phyloP scores from a whole-genome alignment of 2,797 vertebrate genomes.

The Poecilia picta region DNA sequence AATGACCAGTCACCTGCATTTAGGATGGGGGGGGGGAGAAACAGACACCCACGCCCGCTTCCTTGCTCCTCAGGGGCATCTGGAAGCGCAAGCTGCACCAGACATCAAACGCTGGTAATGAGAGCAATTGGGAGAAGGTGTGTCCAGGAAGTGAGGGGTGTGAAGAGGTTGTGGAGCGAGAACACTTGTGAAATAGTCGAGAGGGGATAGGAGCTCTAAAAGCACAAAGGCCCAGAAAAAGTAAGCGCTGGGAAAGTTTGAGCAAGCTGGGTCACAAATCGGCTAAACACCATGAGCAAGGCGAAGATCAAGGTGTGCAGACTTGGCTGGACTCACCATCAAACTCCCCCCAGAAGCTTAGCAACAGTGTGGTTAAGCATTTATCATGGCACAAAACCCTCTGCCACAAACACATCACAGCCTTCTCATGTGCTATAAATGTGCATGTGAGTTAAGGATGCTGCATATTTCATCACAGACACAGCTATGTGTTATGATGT shows the following conservation, averaged over 20 bases:
- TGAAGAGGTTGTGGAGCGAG: constrained; percentile 72
- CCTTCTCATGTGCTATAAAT: background rate
- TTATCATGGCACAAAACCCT: constrained; percentile 34
- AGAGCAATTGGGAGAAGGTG: constrained; percentile 83
- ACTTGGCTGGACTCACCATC: constrained; percentile 57
- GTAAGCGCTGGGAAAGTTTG: constrained; percentile 51
- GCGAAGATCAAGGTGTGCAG: constrained; percentile 60
- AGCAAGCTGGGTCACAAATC: constrained; percentile 31
- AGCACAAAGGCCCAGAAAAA: constrained; percentile 42
- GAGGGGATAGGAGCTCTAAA: constrained; percentile 42
- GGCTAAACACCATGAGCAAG: constrained; percentile 63
- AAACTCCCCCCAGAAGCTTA: constrained; percentile 14
- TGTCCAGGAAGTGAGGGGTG: constrained; percentile 81
- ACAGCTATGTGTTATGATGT: constrained; percentile 11
- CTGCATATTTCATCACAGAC: background rate
- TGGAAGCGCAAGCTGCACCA: constrained; percentile 76
- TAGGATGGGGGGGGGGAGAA: constrained; percentile 51
- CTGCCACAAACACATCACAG: constrained; percentile 15
- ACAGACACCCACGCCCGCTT: constrained; percentile 73
- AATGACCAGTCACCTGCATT: constrained; percentile 79
- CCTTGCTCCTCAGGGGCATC: constrained; percentile 78
- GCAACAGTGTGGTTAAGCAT: constrained; percentile 26
- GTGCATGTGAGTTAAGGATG: background rate
- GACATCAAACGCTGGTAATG: constrained; percentile 82
- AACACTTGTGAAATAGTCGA: constrained; percentile 66